Evolutionary conservation across 2,797 vertebrate species (phyloP).

Genomic region (Gymnodraco acuticeps): DNA sequence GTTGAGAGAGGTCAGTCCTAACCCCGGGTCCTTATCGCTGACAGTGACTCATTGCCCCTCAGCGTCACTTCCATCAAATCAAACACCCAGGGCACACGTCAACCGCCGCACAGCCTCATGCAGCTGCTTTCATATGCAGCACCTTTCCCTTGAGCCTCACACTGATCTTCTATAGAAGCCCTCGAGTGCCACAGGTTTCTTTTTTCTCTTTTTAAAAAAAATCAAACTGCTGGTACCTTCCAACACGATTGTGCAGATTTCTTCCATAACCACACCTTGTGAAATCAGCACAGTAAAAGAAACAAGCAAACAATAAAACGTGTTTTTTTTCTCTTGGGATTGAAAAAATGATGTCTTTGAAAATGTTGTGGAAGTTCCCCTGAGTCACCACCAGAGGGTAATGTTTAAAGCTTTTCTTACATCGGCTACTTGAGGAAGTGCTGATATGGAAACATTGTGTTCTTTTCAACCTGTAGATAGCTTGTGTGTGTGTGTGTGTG

Average conservation of each 20-base stretch:
- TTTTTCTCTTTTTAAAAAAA: neutral
- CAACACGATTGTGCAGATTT: neutral
- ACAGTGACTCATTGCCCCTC: constrained; percentile 67
- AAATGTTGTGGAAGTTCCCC: neutral
- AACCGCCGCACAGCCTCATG: constrained; percentile 29
- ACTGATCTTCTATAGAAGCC: constrained; percentile 29
- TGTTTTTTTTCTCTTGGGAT: neutral
- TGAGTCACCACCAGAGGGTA: constrained; percentile 66
- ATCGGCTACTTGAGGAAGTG: constrained; percentile 27
- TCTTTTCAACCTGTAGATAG: constrained; percentile 55
- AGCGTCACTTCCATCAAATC: constrained; percentile 58
- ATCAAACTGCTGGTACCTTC: neutral
- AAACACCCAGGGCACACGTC: constrained; percentile 50
- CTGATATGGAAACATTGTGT: constrained; percentile 68
- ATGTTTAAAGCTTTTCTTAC: constrained; percentile 43
- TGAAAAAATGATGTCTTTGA: neutral
- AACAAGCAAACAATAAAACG: neutral
- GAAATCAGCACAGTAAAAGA: neutral
- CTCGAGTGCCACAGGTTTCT: constrained; percentile 5
- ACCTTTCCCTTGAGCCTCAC: constrained; percentile 22
- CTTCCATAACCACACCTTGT: neutral
- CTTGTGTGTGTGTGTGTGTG: constrained; percentile 16
- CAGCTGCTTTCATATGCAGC: constrained; percentile 23
- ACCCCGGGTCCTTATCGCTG: constrained; percentile 63
- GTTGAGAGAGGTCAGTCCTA: constrained; percentile 59